phyloP scores from a whole-genome alignment of 1,140 invertebrate genomes.

The Listronotus oregonensis region DNA sequence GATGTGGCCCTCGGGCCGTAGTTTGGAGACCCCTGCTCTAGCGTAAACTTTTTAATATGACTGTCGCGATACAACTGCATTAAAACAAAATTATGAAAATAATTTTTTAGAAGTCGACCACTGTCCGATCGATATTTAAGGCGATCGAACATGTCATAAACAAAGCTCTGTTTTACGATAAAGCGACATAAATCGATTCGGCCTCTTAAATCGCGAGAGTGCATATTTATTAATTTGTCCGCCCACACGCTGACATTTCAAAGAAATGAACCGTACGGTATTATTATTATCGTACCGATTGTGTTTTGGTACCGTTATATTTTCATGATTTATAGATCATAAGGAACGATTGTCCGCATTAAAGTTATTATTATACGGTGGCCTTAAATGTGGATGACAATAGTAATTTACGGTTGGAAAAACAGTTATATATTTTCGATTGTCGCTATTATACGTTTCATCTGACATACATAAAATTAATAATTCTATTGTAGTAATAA shows the following conservation, averaged over 20 bases:
- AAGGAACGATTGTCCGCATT: conserved; percentile 19
- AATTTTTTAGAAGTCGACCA: too few relatives aligned
- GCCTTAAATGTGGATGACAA: not conserved
- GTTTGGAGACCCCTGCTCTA: too few relatives aligned
- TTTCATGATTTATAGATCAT: conserved; percentile 34
- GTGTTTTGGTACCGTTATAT: conserved; percentile 29
- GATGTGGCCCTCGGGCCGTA: too few relatives aligned
- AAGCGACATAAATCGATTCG: conserved; percentile 21
- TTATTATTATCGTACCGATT: conserved; percentile 30
- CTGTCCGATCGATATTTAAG: too few relatives aligned
- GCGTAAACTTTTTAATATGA: too few relatives aligned
- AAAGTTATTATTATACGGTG: conserved; percentile 15
- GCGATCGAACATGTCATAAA: conserved; percentile 8
- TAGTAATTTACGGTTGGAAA: not conserved
- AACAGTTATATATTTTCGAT: too few relatives aligned
- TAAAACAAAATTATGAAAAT: too few relatives aligned
- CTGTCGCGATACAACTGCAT: too few relatives aligned
- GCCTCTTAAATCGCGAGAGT: conserved; percentile 13
- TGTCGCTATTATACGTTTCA: too few relatives aligned
- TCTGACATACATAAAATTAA: too few relatives aligned
- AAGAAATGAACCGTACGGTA: conserved; percentile 35
- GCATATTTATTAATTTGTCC: conserved; percentile 35
- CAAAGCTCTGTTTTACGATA: conserved; percentile 13
- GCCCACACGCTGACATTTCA: conserved; percentile 33
- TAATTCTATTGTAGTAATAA: too few relatives aligned